A percentile compares a stretch with the other conserved stretches of the same genome.
phyloP scores from a whole-genome alignment of 35 echinoderm and acorn worm species.

The Patiria miniata region DNA sequence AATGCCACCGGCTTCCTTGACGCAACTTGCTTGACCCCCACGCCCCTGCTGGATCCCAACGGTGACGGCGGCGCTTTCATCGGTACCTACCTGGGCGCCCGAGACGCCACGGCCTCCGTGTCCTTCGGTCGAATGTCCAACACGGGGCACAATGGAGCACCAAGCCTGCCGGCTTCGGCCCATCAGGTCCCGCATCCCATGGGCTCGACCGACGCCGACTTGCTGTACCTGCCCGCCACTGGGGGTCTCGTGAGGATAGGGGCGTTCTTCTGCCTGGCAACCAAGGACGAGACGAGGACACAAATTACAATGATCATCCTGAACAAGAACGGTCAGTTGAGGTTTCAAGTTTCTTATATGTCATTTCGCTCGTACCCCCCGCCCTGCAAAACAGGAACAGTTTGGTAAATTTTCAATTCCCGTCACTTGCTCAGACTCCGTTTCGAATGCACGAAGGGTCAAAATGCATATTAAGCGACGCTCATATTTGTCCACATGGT shows the following conservation, averaged over 20 bases:
- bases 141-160: not conserved
- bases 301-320: not conserved
- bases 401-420: too few relatives aligned
- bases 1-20: not conserved
- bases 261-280: not conserved
- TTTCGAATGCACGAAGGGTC: too few relatives aligned
- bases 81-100: not conserved
- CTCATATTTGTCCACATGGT: too few relatives aligned
- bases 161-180: not conserved
- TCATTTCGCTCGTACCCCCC: too few relatives aligned
- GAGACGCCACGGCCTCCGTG: not conserved
- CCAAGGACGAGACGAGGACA: not conserved
- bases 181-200: not conserved
- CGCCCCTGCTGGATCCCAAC: not conserved
- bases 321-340: not conserved
- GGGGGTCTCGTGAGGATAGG: not conserved
- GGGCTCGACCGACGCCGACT: not conserved
- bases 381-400: too few relatives aligned
- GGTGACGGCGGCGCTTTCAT: not conserved
- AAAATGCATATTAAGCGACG: too few relatives aligned
- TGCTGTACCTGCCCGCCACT: not conserved
- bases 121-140: not conserved
- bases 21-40: not conserved
- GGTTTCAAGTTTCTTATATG: too few relatives aligned
- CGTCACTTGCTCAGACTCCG: too few relatives aligned